phyloP scores from a whole-genome alignment of 2,113 vertebrate genomes.

The Malurus elegans region DNA sequence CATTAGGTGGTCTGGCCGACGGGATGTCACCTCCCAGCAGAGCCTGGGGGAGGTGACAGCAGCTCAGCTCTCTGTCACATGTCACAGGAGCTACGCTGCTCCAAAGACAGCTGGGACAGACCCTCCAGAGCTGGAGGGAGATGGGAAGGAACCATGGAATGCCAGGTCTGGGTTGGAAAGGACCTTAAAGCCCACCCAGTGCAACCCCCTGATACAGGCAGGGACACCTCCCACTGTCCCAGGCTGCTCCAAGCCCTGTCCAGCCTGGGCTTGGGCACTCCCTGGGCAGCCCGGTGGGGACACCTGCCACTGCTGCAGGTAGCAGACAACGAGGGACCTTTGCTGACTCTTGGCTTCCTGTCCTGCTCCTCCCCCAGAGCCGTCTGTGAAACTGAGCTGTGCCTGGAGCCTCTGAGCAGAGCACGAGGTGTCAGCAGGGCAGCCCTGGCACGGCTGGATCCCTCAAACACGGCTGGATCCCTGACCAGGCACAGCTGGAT shows the following conservation, averaged over 20 bases:
- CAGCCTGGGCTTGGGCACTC: rapidly evolving
- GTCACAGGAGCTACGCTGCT: neutral
- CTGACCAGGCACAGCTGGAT: neutral
- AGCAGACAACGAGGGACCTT: neutral
- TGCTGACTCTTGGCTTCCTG: neutral
- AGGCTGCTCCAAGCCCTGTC: rapidly evolving
- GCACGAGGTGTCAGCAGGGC: rapidly evolving
- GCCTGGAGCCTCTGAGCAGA: neutral
- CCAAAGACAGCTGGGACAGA: neutral
- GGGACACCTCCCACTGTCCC: neutral
- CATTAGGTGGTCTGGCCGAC: neutral
- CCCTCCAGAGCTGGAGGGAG: neutral
- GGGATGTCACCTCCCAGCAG: neutral
- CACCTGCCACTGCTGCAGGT: neutral
- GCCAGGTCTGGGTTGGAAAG: neutral
- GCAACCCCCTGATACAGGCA: neutral
- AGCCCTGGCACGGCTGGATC: neutral
- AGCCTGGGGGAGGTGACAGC: neutral
- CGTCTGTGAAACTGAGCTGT: rapidly evolving
- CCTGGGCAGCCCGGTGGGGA: neutral
- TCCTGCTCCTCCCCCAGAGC: neutral
- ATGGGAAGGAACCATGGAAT: neutral
- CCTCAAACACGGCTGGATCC: neutral
- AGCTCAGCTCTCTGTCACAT: neutral
- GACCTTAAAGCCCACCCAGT: neutral